Percentiles rank a stretch among this genome's conserved stretches.
These are phyloP conservation scores for Ciconia boyciana DNA, from an alignment of 2,113 vertebrate species.

Conservation along the genomic window DNA sequence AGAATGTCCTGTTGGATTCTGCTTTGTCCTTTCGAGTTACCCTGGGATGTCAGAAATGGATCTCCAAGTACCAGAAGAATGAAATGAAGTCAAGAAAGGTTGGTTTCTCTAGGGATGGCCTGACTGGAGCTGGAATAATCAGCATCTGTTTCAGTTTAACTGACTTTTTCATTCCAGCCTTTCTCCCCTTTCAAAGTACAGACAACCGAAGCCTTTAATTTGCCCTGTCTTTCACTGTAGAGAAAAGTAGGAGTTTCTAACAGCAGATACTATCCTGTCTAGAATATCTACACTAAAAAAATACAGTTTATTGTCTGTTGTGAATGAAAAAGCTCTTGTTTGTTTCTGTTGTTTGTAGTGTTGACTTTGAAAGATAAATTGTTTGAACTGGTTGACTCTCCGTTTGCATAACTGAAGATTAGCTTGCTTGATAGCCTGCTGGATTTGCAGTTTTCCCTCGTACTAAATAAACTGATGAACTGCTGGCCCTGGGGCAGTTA, in stretches of 20 bases:
- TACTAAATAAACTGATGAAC: not conserved
- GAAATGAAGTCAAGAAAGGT: not conserved
- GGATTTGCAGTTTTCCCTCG: constrained; percentile 18
- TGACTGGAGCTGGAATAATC: constrained; percentile 11
- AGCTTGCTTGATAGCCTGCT: not conserved
- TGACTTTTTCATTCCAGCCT: constrained; percentile 28
- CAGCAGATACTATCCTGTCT: not conserved
- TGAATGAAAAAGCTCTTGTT: constrained; percentile 22
- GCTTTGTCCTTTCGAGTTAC: not conserved
- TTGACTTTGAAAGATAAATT: constrained; percentile 37
- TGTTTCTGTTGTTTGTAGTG: not conserved
- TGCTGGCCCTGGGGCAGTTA: not conserved
- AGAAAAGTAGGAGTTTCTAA: constrained; percentile 34
- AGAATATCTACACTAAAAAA: not conserved
- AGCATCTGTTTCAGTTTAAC: constrained; percentile 50
- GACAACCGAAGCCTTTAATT: constrained; percentile 54
- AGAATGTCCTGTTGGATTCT: not conserved
- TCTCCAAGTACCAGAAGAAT: not conserved
- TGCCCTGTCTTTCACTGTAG: not conserved
- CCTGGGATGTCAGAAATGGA: not conserved
- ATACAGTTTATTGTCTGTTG: not conserved
- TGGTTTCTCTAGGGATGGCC: not conserved
- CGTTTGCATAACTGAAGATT: not conserved
- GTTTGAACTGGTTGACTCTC: constrained; percentile 16
- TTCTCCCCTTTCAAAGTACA: constrained; percentile 15